A percentile compares a stretch with the other conserved stretches of the same genome.
These are phyloP conservation scores for Rhabdophis nuchalis DNA, from an alignment of 2,797 vertebrate genomes.

Conservation along the genomic window DNA sequence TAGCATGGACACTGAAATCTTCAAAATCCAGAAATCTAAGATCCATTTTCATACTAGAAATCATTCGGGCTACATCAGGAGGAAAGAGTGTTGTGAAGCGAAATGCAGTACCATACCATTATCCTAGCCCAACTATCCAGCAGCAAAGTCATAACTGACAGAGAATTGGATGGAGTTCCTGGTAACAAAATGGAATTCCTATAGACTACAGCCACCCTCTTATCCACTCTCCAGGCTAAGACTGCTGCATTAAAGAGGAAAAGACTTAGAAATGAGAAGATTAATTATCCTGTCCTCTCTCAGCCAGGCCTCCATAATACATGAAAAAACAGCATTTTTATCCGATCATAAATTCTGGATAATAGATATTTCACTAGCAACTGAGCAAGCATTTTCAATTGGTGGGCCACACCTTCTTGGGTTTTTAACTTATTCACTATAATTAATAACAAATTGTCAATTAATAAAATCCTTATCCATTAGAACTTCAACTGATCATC, in stretches of 20 bases:
- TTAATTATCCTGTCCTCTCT: neutral
- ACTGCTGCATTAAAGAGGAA: neutral
- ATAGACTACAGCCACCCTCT: neutral
- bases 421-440: neutral
- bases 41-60: neutral
- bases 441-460: neutral
- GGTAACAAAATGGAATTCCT: neutral
- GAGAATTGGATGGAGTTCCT: neutral
- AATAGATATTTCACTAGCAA: neutral
- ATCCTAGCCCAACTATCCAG: neutral
- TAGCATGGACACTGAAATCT: neutral
- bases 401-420: neutral
- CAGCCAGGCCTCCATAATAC: neutral
- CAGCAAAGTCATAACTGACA: neutral
- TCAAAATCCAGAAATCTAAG: neutral
- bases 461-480: neutral
- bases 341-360: neutral
- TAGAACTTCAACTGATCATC: neutral
- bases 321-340: neutral
- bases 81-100: neutral
- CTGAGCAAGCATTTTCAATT: neutral
- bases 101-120: neutral
- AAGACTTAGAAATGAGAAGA: neutral
- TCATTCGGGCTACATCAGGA: neutral
- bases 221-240: neutral